phyloP scores from a whole-genome alignment of 1,140 invertebrate genomes.

The Hypsibius dujardini region DNA sequence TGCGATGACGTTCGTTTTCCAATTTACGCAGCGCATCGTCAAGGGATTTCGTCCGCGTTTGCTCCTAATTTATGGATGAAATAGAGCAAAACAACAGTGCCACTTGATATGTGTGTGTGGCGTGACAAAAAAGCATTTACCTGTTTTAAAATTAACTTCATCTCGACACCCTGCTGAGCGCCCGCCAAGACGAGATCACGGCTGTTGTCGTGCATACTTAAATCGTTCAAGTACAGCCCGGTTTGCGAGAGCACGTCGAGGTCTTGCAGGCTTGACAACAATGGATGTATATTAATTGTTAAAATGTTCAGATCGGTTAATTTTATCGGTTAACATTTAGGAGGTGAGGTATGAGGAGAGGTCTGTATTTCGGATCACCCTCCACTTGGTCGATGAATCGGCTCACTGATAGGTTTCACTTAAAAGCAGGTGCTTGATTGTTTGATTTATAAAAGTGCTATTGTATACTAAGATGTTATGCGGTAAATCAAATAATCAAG shows the following conservation, averaged over 20 bases:
- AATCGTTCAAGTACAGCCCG: conserved; percentile 85
- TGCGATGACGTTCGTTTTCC: conserved; percentile 82
- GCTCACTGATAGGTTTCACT: too few species aligned
- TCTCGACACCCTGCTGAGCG: conserved; percentile 86
- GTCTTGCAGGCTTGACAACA: conserved; percentile 52
- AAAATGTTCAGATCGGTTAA: too few species aligned
- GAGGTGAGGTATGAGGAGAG: too few species aligned
- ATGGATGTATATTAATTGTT: conserved; percentile 19
- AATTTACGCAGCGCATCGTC: conserved; percentile 88
- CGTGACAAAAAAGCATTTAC: conserved; percentile 26
- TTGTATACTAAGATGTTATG: too few species aligned
- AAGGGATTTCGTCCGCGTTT: conserved; percentile 83
- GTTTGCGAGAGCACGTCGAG: conserved; percentile 65
- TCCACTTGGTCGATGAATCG: too few species aligned
- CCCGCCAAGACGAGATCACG: conserved; percentile 87
- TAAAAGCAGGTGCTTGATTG: too few species aligned
- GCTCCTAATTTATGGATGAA: conserved; percentile 54
- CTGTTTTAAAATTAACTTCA: conserved; percentile 82
- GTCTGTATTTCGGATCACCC: too few species aligned
- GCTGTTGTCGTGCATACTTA: conserved; percentile 85
- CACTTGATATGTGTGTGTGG: background rate
- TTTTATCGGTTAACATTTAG: too few species aligned
- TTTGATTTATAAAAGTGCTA: too few species aligned
- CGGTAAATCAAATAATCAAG: too few species aligned
- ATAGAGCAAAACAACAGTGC: background rate